phyloP scores from a whole-genome alignment of 2,888 invertebrate genomes.

The Cataglyphis cursor region DNA sequence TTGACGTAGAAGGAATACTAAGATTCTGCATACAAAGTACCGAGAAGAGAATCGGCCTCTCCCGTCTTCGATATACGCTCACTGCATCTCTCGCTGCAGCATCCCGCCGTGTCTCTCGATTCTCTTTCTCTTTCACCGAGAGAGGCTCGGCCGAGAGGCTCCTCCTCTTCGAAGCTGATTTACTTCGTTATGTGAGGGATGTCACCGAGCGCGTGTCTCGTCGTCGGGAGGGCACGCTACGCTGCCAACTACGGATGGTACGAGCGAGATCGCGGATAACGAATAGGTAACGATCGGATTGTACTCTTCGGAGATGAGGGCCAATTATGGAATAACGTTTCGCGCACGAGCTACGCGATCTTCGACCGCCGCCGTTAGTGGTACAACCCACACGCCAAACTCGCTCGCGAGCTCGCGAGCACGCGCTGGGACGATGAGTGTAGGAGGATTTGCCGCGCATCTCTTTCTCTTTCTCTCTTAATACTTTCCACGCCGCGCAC shows the following conservation, averaged over 20 bases:
- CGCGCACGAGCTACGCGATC: constrained; percentile 75
- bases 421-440: constrained; percentile 61
- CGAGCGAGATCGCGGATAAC: constrained; percentile 79
- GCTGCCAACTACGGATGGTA: constrained; percentile 75
- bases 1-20: constrained; percentile 85
- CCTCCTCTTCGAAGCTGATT: constrained; percentile 66
- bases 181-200: constrained; percentile 79
- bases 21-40: constrained; percentile 74
- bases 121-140: background rate
- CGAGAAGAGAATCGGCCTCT: constrained; percentile 33
- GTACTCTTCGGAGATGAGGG: constrained; percentile 80
- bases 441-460: constrained; percentile 55
- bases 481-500: constrained; percentile 34
- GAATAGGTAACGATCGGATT: constrained; percentile 84
- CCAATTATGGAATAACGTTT: constrained; percentile 81
- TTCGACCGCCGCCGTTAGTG: constrained; percentile 74
- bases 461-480: constrained; percentile 2
- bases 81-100: constrained; percentile 34
- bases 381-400: constrained; percentile 73
- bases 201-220: constrained; percentile 76
- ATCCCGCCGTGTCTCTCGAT: constrained; percentile 5
- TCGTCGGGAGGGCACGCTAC: constrained; percentile 55
- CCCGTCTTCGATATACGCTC: constrained; percentile 39
- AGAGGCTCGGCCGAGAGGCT: constrained; percentile 57
- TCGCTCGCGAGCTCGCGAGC: constrained; percentile 55